Evolutionary conservation across 2,888 invertebrate genomes (phyloP), one percentile per base, ranked within the genome.

Genomic region (Mythimna pallens): DNA sequence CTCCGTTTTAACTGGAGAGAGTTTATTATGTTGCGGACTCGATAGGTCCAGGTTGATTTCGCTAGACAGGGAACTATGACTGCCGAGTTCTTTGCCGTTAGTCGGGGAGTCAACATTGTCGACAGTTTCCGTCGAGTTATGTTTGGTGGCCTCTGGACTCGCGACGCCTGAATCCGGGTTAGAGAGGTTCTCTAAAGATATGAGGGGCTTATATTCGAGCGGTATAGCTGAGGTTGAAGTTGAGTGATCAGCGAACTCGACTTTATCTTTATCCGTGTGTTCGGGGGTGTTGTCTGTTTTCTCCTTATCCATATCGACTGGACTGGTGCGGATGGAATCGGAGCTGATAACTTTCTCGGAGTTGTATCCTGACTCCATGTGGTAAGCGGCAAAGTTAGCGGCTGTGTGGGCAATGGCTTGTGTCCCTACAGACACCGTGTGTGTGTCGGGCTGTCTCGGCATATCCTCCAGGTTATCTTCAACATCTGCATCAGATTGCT

Each of bases 401-500:
- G 96, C 92, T 20, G 94, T 92, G 86, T 96, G 92, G 0, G 94
- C 92, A n/a, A 93, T 86, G 55, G 93, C 89, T 71, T 92, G 93
- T 0, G 93, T 88, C n/a, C 90, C 92, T 0, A 89, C 92, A 0
- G 92, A 89, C 9, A 90, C 90, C 2, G 90, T 86, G 76, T 93
- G 91, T 0, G 91, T 89, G 80, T 93, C 93, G 0, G 89, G 79
- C 9, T 88, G 89, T 4, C 93, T 90, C 5, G 95, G 92, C 52
- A 94, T 94, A 70, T 97, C 97, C 80, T 98, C 97, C 1, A 97
- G 92, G 89, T 98, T 98, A 88, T 98, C 98, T 92, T 98, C 98
- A 0, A 98, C 97, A 88, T 98, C 98, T 0, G 98, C 98, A 89
- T 98, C 98, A 2, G 98, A 98, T 88, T 98, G 97, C 81, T 97